These are phyloP conservation scores for Distichodus sexfasciatus DNA, from an alignment of 2,797 vertebrate genomes.

Conservation along the genomic window DNA sequence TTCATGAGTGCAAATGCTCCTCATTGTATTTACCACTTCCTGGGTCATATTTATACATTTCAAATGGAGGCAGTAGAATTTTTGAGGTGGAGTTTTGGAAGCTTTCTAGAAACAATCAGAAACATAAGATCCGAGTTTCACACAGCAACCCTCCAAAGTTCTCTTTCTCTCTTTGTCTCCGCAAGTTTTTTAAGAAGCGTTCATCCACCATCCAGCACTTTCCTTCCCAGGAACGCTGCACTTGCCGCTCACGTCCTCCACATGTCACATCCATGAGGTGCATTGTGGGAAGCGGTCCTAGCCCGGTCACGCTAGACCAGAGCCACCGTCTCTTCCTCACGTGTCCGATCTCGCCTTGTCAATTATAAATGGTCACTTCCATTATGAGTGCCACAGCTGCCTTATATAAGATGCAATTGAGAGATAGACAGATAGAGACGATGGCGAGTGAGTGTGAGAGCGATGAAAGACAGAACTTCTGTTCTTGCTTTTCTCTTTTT, in stretches of 20 bases:
- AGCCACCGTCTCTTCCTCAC: slow-evolving; percentile 56
- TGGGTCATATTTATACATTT: too few species aligned
- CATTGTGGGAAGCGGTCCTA: slow-evolving; percentile 32
- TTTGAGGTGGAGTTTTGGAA: too few species aligned
- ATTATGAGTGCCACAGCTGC: slow-evolving; percentile 71
- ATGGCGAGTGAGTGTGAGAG: too few species aligned
- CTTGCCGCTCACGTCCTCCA: slow-evolving; percentile 18
- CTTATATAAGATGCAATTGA: slow-evolving; percentile 50
- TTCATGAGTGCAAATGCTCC: too few species aligned
- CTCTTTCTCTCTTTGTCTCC: too few species aligned
- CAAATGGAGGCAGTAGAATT: too few species aligned
- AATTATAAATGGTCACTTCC: slow-evolving; percentile 81
- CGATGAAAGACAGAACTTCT: neutral
- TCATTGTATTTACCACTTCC: too few species aligned
- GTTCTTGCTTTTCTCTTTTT: neutral
- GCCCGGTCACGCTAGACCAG: slow-evolving; percentile 54
- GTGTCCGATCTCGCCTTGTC: slow-evolving; percentile 70
- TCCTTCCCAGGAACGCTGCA: slow-evolving; percentile 3
- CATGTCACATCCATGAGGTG: slow-evolving; percentile 34
- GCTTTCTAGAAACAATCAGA: too few species aligned
- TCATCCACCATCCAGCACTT: slow-evolving; percentile 6
- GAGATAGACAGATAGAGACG: neutral
- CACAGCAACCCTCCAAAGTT: too few species aligned
- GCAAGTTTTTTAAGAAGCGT: too few species aligned
- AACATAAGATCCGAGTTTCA: too few species aligned